These are phyloP conservation scores for Alectura lathami DNA, from an alignment of 2,113 vertebrate genomes.

Conservation along the genomic window DNA sequence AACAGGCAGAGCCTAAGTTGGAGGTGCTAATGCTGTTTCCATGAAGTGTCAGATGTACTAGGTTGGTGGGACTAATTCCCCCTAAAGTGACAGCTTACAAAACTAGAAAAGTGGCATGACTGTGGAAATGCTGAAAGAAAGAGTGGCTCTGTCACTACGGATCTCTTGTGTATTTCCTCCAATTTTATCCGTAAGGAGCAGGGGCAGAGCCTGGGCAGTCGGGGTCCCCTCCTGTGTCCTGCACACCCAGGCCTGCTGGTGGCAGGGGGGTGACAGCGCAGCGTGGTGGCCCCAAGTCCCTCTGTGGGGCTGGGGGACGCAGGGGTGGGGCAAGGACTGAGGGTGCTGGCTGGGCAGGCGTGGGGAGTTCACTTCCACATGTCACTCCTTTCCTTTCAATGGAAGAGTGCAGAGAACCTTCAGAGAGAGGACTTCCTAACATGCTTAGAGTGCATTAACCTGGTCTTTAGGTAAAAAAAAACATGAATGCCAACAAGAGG, in stretches of 20 bases:
- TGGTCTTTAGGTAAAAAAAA: too few relatives aligned
- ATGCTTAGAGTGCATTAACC: too few relatives aligned
- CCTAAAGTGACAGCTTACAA: background rate
- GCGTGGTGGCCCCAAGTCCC: too few relatives aligned
- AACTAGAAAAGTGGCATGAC: fast-evolving
- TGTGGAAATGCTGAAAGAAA: background rate
- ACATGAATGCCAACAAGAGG: too few relatives aligned
- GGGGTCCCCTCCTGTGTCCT: background rate
- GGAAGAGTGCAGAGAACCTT: too few relatives aligned
- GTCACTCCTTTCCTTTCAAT: too few relatives aligned
- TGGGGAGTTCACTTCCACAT: too few relatives aligned
- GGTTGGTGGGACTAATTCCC: background rate
- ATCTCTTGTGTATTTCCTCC: background rate
- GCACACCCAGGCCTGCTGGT: too few relatives aligned
- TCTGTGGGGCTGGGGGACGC: background rate
- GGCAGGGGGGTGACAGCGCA: too few relatives aligned
- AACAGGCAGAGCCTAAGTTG: background rate
- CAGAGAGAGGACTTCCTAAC: too few relatives aligned
- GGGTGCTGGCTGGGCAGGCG: background rate
- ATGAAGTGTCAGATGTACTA: background rate
- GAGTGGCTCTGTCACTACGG: background rate
- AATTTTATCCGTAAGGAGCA: background rate
- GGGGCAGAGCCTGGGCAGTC: background rate
- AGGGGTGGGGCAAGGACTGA: background rate
- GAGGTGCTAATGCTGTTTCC: background rate